phyloP scores from a whole-genome alignment of 2,113 vertebrate species.

The Cinclus mexicanus region DNA sequence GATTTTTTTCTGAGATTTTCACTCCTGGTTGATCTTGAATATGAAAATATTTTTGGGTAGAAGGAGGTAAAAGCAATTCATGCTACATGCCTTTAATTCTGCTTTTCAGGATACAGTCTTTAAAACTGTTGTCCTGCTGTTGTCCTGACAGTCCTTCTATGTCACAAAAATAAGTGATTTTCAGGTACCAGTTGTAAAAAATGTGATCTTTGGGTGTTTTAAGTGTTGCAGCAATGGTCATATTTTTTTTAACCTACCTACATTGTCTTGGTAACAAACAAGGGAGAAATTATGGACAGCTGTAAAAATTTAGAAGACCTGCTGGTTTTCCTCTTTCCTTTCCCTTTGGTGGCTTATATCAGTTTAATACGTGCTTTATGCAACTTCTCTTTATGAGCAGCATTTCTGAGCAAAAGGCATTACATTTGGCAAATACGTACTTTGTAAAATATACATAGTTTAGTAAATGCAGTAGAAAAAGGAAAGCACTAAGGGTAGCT shows the following conservation, averaged over 20 bases:
- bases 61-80: neutral
- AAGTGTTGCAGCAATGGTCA: neutral
- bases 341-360: neutral
- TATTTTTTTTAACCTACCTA: neutral
- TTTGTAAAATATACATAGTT: neutral
- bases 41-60: neutral
- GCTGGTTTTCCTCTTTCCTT: neutral
- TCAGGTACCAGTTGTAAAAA: neutral
- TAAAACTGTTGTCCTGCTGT: neutral
- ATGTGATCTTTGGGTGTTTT: neutral
- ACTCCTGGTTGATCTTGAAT: neutral
- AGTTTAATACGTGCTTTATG: neutral
- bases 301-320: neutral
- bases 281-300: neutral
- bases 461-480: neutral
- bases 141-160: neutral
- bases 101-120: neutral
- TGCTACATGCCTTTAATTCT: neutral
- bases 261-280: neutral
- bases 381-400: neutral
- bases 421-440: neutral
- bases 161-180: neutral
- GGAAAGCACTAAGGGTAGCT: neutral
- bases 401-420: neutral
- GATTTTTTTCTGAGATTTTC: neutral